Percentiles rank a stretch among this genome's conserved stretches.
Conservation (phyloP, 2,113 vertebrate species). For the Phylloscopus trochiloides region DNA sequence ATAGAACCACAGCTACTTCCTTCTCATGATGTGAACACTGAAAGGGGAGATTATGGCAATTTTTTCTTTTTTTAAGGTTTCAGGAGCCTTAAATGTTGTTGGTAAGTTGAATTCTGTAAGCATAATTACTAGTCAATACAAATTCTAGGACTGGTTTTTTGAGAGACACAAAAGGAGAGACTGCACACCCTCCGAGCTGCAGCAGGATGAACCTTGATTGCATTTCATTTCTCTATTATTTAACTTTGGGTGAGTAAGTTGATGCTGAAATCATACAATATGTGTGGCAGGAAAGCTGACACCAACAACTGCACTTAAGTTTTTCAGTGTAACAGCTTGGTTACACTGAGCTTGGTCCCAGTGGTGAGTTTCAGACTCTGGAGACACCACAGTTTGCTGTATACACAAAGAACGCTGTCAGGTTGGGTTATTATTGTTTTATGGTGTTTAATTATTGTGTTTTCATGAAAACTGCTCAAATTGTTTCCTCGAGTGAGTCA, state of each 20-base stretch:
- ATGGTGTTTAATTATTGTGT: constrained; percentile 39
- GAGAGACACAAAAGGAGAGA: background rate
- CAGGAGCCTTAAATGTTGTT: background rate
- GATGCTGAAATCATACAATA: background rate
- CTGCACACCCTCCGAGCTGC: background rate
- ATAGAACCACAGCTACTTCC: background rate
- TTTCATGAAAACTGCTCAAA: background rate
- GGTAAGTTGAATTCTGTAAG: background rate
- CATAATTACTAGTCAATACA: background rate
- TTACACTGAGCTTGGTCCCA: background rate
- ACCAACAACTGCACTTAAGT: background rate
- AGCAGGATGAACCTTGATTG: background rate
- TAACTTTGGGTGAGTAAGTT: background rate
- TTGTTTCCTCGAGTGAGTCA: background rate
- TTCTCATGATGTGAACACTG: background rate
- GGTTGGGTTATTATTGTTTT: background rate
- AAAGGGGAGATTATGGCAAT: background rate
- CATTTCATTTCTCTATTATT: background rate
- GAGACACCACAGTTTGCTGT: background rate
- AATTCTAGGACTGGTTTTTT: background rate
- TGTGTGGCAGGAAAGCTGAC: background rate
- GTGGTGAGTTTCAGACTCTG: background rate
- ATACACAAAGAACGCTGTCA: background rate
- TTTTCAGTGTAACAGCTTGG: background rate
- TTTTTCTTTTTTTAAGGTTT: background rate